Evolutionary conservation across 1,140 invertebrate genomes (phyloP).

Genomic region (Lepidotrigona ventralis): DNA sequence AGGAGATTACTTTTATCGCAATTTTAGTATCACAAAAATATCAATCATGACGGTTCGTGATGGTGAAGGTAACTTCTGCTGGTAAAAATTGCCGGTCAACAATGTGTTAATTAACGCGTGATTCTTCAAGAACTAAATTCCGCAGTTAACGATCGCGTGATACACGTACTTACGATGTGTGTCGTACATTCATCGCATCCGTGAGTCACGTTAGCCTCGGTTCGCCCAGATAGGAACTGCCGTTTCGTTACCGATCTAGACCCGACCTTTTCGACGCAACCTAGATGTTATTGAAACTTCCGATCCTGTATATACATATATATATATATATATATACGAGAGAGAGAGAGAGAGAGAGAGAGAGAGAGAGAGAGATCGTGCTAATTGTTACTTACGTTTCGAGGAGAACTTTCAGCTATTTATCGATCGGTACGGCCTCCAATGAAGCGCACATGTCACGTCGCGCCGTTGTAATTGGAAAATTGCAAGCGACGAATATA

Average conservation of each 20-base stretch:
- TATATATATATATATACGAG: neutral
- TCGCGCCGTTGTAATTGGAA: neutral
- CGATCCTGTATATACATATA: neutral
- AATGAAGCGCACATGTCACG: neutral
- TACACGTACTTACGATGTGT: neutral
- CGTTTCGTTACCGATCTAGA: slow-evolving; percentile 23
- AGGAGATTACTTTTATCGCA: too few species aligned
- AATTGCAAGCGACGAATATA: neutral
- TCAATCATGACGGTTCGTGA: too few species aligned
- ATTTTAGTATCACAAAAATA: too few species aligned
- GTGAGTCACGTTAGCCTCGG: slow-evolving; percentile 31
- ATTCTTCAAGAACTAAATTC: neutral
- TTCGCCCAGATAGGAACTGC: slow-evolving; percentile 11
- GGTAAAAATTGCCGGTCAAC: too few species aligned
- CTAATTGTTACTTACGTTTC: neutral
- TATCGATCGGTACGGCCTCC: neutral
- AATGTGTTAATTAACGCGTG: too few species aligned
- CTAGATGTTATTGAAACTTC: slow-evolving; percentile 7
- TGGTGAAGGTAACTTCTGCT: too few species aligned
- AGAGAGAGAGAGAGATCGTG: too few species aligned
- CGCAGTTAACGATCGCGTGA: neutral
- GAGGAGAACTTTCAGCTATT: neutral
- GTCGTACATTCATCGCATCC: neutral
- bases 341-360: too few species aligned
- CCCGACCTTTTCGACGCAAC: slow-evolving; percentile 21